Evolutionary conservation across 2,113 vertebrate species (phyloP).

Genomic region (Pristiophorus japonicus): DNA sequence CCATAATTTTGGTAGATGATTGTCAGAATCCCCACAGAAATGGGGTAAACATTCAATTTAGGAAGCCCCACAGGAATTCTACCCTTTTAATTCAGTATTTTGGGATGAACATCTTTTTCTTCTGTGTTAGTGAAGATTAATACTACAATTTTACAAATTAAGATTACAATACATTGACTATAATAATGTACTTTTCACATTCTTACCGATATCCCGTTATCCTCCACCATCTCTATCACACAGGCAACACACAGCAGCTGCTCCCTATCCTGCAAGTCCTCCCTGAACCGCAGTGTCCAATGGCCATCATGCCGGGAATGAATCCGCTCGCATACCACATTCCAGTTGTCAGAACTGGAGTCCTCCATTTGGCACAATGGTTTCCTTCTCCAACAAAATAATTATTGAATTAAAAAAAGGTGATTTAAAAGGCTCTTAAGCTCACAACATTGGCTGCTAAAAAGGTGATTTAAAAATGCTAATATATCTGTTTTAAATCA

Average conservation of each 20-base stretch:
- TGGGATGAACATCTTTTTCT: no score
- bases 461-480: background rate
- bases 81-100: no score
- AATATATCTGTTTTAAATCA: background rate
- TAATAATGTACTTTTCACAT: background rate
- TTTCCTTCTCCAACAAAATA: background rate
- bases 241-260: slow-evolving; percentile 71
- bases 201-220: slow-evolving; percentile 62
- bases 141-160: background rate
- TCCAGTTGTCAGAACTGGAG: background rate
- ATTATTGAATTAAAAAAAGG: background rate
- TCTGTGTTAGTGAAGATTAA: no score
- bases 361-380: background rate
- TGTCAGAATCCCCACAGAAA: no score
- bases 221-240: slow-evolving; percentile 65
- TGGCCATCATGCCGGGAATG: slow-evolving; percentile 62
- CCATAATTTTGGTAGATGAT: no score
- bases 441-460: background rate
- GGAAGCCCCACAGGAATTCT: no score
- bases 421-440: background rate
- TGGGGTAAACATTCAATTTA: no score
- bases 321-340: slow-evolving; percentile 51
- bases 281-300: slow-evolving; percentile 54
- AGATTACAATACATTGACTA: background rate
- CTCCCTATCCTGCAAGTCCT: slow-evolving; percentile 30